phyloP scores from a whole-genome alignment of 2,113 vertebrate species.

The Amphiprion percula region DNA sequence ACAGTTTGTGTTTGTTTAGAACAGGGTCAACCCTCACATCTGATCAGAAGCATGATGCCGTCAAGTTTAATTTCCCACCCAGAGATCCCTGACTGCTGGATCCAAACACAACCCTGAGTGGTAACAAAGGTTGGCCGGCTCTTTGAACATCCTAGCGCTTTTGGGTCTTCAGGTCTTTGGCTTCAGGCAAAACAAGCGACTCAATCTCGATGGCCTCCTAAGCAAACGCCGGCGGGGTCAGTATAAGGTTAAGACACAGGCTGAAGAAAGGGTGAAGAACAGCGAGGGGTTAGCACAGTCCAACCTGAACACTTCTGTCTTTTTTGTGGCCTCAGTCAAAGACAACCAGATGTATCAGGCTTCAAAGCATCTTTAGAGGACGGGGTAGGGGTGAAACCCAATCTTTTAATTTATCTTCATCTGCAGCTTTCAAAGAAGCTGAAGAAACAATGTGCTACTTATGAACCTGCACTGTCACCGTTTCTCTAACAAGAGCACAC shows the following conservation, averaged over 20 bases:
- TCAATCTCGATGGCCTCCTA: slow-evolving; percentile 47
- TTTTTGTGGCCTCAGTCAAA: slow-evolving; percentile 61
- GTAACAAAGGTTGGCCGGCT: slow-evolving; percentile 4
- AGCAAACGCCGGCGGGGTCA: slow-evolving; percentile 53
- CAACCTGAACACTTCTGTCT: slow-evolving; percentile 57
- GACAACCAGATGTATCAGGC: slow-evolving; percentile 73
- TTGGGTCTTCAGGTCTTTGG: slow-evolving; percentile 30
- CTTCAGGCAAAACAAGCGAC: slow-evolving; percentile 50
- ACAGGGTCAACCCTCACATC: slow-evolving; percentile 18
- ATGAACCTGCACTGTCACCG: neutral
- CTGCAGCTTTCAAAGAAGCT: slow-evolving; percentile 26
- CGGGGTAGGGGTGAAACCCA: slow-evolving; percentile 47
- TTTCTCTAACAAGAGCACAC: slow-evolving; percentile 34
- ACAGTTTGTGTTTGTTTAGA: slow-evolving; percentile 7
- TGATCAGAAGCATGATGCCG: slow-evolving; percentile 51
- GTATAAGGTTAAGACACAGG: slow-evolving; percentile 31
- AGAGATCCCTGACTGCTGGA: slow-evolving; percentile 24
- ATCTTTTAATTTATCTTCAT: slow-evolving; percentile 65
- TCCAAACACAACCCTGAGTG: slow-evolving; percentile 21
- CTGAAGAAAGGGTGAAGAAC: slow-evolving; percentile 46
- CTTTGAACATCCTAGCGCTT: slow-evolving; percentile 1
- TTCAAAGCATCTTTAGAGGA: slow-evolving; percentile 69
- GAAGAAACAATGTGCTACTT: neutral
- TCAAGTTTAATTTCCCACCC: slow-evolving; percentile 63
- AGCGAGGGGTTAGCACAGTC: slow-evolving; percentile 38